Evolutionary conservation across 2,797 vertebrate species (phyloP).

Genomic region (Acrossocheilus wenchowensis): DNA sequence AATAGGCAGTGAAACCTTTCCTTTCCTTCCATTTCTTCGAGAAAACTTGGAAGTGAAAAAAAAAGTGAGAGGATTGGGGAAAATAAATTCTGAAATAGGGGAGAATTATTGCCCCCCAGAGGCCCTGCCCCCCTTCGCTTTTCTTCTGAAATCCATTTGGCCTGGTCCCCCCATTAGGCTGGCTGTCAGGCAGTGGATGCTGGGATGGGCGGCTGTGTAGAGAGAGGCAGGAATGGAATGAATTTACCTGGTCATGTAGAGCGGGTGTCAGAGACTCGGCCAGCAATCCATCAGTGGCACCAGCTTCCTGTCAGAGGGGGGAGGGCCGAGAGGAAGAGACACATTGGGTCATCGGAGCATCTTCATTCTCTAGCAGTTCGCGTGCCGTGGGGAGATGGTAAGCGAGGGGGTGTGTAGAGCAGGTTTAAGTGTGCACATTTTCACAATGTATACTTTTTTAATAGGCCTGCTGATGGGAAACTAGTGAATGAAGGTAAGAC

Average conservation of each 20-base stretch:
- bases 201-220: conserved; percentile 39
- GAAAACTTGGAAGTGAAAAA: conserved; percentile 31
- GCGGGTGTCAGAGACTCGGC: conserved; percentile 66
- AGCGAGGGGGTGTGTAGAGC: neutral
- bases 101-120: conserved; percentile 54
- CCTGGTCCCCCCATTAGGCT: conserved; percentile 51
- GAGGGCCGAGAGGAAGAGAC: conserved; percentile 11
- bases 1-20: conserved; percentile 19
- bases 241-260: conserved; percentile 75
- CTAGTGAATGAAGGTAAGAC: conserved; percentile 23
- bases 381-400: conserved; percentile 10
- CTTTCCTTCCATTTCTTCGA: neutral
- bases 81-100: conserved; percentile 56
- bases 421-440: conserved; percentile 11
- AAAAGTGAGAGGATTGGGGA: conserved; percentile 31
- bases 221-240: conserved; percentile 65
- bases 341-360: conserved; percentile 30
- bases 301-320: conserved; percentile 60
- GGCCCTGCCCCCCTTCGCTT: conserved; percentile 31
- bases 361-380: conserved; percentile 28
- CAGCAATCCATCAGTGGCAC: conserved; percentile 74
- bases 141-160: conserved; percentile 52
- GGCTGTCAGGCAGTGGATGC: conserved; percentile 56
- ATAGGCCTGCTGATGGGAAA: conserved; percentile 23
- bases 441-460: neutral